These are phyloP conservation scores for Tetramorium parvispinum DNA, from an alignment of 1,140 invertebrate species.

Conservation along the genomic window DNA sequence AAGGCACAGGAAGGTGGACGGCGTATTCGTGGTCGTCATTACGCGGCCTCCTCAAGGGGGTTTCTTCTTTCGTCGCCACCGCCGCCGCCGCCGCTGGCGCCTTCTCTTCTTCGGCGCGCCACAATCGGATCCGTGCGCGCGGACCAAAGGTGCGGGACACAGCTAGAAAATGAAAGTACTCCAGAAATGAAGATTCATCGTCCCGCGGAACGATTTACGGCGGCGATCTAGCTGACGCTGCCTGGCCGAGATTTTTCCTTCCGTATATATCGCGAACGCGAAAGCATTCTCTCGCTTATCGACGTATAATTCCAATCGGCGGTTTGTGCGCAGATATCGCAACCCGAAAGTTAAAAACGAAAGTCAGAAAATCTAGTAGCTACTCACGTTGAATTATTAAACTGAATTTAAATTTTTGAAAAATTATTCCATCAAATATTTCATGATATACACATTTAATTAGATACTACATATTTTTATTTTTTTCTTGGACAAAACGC, in stretches of 20 bases:
- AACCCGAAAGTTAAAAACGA: not conserved
- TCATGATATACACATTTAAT: not conserved
- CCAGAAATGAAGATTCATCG: conserved; percentile 53
- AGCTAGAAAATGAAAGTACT: conserved; percentile 58
- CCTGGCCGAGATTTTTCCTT: conserved; percentile 41
- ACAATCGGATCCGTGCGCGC: not conserved
- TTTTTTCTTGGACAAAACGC: not conserved
- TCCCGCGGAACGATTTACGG: conserved; percentile 42
- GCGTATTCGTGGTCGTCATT: conserved; percentile 18
- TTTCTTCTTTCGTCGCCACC: conserved; percentile 16
- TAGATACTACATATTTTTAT: not conserved
- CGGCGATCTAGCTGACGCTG: not conserved
- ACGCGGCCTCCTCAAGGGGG: conserved; percentile 14
- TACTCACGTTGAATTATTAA: not conserved
- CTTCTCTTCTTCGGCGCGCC: not conserved
- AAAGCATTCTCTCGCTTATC: conserved; percentile 14
- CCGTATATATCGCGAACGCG: not conserved
- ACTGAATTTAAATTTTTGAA: not conserved
- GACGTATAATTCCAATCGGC: not conserved
- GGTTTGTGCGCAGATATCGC: not conserved
- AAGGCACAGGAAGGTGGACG: conserved; percentile 53
- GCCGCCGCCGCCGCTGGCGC: not conserved
- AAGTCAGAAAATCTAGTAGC: no score
- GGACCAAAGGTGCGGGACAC: conserved; percentile 32
- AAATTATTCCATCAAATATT: not conserved